Evolutionary conservation across 2,797 vertebrate genomes (phyloP).

Genomic region (Sitta carolinensis): DNA sequence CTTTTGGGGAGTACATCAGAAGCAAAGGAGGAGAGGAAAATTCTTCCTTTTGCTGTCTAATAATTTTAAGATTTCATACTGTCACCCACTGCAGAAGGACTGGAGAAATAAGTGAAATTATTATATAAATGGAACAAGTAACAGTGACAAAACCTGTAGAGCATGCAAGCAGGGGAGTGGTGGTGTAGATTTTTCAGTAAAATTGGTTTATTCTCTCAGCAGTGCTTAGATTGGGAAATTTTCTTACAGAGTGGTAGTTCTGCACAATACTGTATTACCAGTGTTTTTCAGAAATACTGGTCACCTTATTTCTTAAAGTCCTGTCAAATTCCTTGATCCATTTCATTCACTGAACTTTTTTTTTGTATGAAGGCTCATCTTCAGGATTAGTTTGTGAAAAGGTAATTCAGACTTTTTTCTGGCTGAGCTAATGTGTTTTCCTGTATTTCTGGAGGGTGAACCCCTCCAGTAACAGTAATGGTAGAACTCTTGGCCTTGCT

Average conservation of each 20-base stretch:
- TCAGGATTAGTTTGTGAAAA: not conserved
- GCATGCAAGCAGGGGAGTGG: not conserved
- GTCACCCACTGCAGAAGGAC: not conserved
- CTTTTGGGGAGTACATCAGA: accelerated
- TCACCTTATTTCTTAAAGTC: not conserved
- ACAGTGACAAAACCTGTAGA: not conserved
- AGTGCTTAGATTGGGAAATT: not conserved
- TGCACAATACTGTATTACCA: not conserved
- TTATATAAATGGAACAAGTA: not conserved
- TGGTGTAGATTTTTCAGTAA: not conserved
- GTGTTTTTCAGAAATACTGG: not conserved
- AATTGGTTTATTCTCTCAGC: not conserved
- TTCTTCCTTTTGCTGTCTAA: not conserved
- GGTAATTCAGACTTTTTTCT: not conserved
- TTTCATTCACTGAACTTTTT: not conserved
- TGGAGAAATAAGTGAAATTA: not conserved
- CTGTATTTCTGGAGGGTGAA: not conserved
- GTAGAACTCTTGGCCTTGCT: not conserved
- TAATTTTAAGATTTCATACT: not conserved
- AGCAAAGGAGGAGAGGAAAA: not conserved
- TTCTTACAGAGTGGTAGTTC: not conserved
- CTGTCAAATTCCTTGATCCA: not conserved
- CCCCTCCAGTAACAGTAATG: not conserved
- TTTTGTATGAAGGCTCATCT: not conserved
- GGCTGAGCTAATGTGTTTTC: not conserved